Percentiles rank a stretch among this genome's conserved stretches.
phyloP scores from a whole-genome alignment of 2,113 vertebrate species.

The Sporophila hypoxantha region DNA sequence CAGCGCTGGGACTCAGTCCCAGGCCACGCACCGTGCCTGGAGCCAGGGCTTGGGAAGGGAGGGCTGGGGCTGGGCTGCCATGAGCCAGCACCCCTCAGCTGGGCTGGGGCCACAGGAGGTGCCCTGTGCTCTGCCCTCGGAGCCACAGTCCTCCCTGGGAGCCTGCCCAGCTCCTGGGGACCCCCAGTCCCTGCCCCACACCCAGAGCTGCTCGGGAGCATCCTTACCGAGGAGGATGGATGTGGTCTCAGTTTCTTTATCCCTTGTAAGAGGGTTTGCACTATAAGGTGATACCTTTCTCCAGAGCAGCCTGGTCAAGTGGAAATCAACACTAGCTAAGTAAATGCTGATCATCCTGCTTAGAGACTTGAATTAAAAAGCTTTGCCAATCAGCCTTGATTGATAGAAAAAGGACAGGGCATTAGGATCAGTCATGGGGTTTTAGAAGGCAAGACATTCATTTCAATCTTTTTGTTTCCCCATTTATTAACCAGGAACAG shows the following conservation, averaged over 20 bases:
- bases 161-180: background rate
- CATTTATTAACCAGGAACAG: background rate
- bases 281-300: background rate
- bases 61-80: fast-evolving
- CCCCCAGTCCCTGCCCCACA: background rate
- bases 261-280: constrained; percentile 40
- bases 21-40: background rate
- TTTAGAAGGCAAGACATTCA: background rate
- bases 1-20: background rate
- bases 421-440: background rate
- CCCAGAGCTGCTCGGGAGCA: fast-evolving
- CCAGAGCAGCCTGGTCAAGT: constrained; percentile 15
- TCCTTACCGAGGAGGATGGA: fast-evolving
- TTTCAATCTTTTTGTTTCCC: background rate
- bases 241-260: constrained; percentile 39
- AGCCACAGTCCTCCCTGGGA: fast-evolving
- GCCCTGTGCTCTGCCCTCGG: background rate
- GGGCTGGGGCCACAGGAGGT: background rate
- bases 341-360: constrained; percentile 42
- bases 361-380: constrained; percentile 63
- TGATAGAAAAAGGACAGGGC: constrained; percentile 31
- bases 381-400: constrained; percentile 39
- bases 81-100: background rate
- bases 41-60: background rate
- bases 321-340: constrained; percentile 45